phyloP scores from a whole-genome alignment of 2,888 invertebrate species.

The Lymantria monacha region DNA sequence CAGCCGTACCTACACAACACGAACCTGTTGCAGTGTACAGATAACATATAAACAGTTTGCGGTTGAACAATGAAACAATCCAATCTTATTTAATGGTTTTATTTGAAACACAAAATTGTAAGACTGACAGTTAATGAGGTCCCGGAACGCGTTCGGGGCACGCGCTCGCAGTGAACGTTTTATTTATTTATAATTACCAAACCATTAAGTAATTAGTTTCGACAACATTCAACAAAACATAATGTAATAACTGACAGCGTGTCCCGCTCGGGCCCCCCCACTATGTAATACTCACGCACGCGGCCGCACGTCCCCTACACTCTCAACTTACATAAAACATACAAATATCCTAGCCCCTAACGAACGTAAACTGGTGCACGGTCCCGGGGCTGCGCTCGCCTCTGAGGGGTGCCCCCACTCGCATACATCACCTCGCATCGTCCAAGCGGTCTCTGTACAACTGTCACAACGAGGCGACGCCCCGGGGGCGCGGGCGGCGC shows the following conservation, averaged over 20 bases:
- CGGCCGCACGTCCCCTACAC: slow-evolving; percentile 66
- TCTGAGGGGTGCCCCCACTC: slow-evolving; percentile 54
- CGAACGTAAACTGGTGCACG: slow-evolving; percentile 71
- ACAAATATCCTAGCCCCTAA: slow-evolving; percentile 65
- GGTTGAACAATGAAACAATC: no score
- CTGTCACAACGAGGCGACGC: slow-evolving; percentile 63
- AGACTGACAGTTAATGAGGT: slow-evolving; percentile 74
- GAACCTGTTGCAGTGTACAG: no score
- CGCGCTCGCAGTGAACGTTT: slow-evolving; percentile 47
- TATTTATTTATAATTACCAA: slow-evolving; percentile 63
- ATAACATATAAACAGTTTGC: no score
- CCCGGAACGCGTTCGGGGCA: slow-evolving; percentile 70
- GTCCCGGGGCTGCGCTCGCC: slow-evolving; percentile 67
- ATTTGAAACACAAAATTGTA: slow-evolving; percentile 80
- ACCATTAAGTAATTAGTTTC: slow-evolving; percentile 74
- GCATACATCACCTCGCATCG: slow-evolving; percentile 76
- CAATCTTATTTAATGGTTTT: slow-evolving; percentile 67
- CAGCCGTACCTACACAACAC: no score
- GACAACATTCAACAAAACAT: slow-evolving; percentile 79
- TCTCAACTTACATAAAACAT: slow-evolving; percentile 67
- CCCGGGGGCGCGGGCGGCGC: slow-evolving; percentile 65
- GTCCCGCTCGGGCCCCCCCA: slow-evolving; percentile 69
- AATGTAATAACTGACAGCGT: slow-evolving; percentile 75
- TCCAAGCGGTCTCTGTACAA: slow-evolving; percentile 72
- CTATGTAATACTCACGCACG: slow-evolving; percentile 77